These are phyloP conservation scores for Stenotaenia linearis DNA, from an alignment of 2,888 invertebrate genomes.

Conservation along the genomic window DNA sequence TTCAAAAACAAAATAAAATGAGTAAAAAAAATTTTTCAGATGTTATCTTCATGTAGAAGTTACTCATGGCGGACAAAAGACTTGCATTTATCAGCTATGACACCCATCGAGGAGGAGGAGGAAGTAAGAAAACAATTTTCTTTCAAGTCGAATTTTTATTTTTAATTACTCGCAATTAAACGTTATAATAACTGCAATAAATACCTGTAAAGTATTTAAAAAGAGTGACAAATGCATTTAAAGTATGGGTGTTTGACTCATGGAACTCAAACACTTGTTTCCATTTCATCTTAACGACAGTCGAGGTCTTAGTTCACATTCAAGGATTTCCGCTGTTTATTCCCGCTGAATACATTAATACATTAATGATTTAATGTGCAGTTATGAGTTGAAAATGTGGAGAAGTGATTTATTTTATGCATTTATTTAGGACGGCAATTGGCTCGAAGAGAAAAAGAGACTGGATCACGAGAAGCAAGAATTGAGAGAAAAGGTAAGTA, in stretches of 20 bases:
- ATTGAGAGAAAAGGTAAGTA: conserved; percentile 20
- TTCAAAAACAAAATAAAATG: not conserved
- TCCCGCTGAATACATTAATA: not conserved
- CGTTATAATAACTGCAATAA: not conserved
- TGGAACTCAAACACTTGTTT: not conserved
- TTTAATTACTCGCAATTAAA: not conserved
- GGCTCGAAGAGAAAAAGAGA: conserved; percentile 17
- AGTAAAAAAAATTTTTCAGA: not conserved
- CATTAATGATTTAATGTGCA: not conserved
- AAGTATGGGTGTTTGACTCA: not conserved
- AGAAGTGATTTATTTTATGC: not conserved
- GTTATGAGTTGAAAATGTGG: not conserved
- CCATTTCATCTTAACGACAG: not conserved
- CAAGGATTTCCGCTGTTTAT: conserved; percentile 21
- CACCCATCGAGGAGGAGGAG: conserved; percentile 24
- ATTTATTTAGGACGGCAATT: not conserved
- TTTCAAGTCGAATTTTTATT: not conserved
- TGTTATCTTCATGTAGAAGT: conserved; percentile 21
- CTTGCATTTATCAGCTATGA: conserved; percentile 27
- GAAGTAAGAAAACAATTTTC: not conserved
- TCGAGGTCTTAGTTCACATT: not conserved
- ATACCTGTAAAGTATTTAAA: not conserved
- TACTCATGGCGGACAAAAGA: conserved; percentile 24
- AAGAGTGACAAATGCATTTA: not conserved
- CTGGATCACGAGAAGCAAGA: not conserved